Percentiles rank a stretch among this genome's conserved stretches.
Conservation (phyloP, 1,140 invertebrate genomes). For the Temnothorax curvispinosus region DNA sequence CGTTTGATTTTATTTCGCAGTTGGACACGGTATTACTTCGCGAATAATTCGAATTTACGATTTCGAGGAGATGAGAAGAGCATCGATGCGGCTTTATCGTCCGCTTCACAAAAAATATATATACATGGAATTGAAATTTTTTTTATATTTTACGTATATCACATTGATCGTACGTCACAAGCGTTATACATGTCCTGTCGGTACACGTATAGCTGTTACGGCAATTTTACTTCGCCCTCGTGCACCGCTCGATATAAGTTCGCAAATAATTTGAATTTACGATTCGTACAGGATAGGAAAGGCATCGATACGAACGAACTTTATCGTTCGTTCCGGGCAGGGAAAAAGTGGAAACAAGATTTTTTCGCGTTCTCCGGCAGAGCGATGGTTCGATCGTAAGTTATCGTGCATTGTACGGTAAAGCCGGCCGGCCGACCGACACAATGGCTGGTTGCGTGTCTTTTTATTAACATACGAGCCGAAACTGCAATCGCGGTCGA, state of each 20-base stretch:
- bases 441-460: conserved; percentile 45
- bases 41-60: conserved; percentile 58
- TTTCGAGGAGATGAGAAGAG: conserved; percentile 10
- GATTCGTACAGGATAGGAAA: conserved; percentile 15
- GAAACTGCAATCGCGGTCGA: conserved; percentile 58
- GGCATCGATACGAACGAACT: not conserved
- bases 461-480: conserved; percentile 61
- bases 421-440: conserved; percentile 9
- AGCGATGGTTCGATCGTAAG: conserved; percentile 45
- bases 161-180: conserved; percentile 12
- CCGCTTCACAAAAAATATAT: not conserved
- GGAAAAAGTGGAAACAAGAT: conserved; percentile 49
- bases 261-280: conserved; percentile 28
- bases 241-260: conserved; percentile 11
- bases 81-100: conserved; percentile 7
- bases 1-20: conserved; percentile 17
- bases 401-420: conserved; percentile 41
- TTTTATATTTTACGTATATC: conserved; percentile 3
- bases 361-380: conserved; percentile 30
- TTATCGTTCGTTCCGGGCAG: conserved; percentile 5
- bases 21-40: not conserved
- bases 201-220: not conserved
- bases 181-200: not conserved
- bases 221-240: conserved; percentile 2
- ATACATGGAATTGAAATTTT: not conserved